These are phyloP conservation scores for Psittacus erithacus DNA, from an alignment of 2,113 vertebrate genomes.

Conservation along the genomic window DNA sequence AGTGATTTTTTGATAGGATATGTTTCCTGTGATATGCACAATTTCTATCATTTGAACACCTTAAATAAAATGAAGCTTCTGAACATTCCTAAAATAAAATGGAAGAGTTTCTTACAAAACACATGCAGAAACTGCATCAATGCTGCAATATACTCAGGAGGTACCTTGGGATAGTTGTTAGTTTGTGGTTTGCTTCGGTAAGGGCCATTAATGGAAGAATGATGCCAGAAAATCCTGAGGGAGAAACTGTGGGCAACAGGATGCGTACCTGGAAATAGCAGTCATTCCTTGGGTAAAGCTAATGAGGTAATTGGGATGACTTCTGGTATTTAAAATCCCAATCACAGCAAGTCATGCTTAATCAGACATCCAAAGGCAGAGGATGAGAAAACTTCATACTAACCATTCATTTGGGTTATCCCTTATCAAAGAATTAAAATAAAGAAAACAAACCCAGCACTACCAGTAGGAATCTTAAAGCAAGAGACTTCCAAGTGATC, in stretches of 20 bases:
- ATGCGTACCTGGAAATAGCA: constrained; percentile 49
- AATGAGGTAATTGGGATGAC: constrained; percentile 44
- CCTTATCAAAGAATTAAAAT: neutral
- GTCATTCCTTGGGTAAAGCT: constrained; percentile 34
- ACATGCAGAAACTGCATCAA: neutral
- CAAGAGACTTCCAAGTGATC: neutral
- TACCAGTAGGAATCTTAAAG: neutral
- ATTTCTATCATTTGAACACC: neutral
- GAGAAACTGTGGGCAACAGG: constrained; percentile 31
- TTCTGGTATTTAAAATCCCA: constrained; percentile 47
- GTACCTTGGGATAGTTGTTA: neutral
- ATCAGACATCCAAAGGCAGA: neutral
- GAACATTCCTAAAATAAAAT: neutral
- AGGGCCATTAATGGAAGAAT: neutral
- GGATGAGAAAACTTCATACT: neutral
- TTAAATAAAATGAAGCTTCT: neutral
- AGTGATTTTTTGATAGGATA: neutral
- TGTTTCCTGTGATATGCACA: accelerated
- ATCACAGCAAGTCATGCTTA: constrained; percentile 46
- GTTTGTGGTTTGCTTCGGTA: neutral
- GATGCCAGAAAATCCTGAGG: constrained; percentile 28
- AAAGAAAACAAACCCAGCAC: neutral
- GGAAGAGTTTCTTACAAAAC: neutral
- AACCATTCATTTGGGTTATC: neutral
- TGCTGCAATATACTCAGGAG: neutral